Conservation (phyloP, 35 echinoderm and acorn worm genomes). For the Apostichopus parvimensis region DNA sequence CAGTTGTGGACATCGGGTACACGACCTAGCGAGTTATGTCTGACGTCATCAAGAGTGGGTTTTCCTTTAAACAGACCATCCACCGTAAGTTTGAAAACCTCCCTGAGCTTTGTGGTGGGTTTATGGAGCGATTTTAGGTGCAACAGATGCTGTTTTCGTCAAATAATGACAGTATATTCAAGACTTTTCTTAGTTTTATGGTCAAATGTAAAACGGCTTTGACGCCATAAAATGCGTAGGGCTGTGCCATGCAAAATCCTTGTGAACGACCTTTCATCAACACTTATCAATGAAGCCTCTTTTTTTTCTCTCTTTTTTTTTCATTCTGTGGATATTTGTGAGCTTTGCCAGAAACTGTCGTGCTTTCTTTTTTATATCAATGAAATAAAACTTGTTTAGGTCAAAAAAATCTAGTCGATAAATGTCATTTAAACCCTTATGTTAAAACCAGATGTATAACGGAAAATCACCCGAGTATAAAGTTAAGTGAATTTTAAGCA, state of each 20-base stretch:
- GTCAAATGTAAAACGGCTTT: not conserved
- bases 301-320: not conserved
- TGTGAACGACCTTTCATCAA: not conserved
- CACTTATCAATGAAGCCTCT: not conserved
- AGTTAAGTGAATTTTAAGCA: no score
- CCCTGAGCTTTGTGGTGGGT: constrained; percentile 1
- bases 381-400: not conserved
- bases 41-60: not conserved
- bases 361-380: not conserved
- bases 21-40: no score
- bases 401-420: not conserved
- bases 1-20: no score
- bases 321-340: not conserved
- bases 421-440: not conserved
- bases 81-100: not conserved
- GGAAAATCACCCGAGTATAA: no score
- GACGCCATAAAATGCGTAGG: not conserved
- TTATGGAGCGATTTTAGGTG: constrained; percentile 28
- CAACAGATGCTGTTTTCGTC: constrained; percentile 13
- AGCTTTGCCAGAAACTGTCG: not conserved
- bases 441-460: no score
- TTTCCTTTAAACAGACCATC: not conserved
- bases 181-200: not conserved
- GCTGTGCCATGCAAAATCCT: not conserved
- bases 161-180: constrained; percentile 28